Base-by-base conservation (phyloP, 2,888 invertebrate genomes). In the Sericinus montela region DNA sequence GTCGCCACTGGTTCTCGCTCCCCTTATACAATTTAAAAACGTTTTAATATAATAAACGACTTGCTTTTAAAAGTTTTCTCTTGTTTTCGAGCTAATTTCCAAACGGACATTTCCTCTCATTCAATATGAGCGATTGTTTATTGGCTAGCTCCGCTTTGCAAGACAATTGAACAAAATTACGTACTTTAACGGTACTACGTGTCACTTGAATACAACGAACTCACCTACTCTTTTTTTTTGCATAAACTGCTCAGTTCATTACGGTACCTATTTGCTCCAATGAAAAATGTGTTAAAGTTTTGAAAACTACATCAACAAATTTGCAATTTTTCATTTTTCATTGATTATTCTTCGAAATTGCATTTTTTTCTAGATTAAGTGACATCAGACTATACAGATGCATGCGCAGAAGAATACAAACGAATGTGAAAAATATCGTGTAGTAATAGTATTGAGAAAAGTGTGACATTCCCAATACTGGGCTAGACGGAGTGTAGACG, bases 91-190 rank as follows among this genome's bases (percentile, higher is more conserved):
- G 77, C 77, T 83, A 87, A 87, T 86, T 88, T 85, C 73, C 72
- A 77, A 77, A 77, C 81, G 70, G 82, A 87, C 87, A 83, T 84
- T 86, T 88, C 87, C 87, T 86, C 70, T 85, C 86, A 88, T 88
- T 88, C 85, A 87, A 77, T 86, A 87, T 87, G 81, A 86, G 67
- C 88, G 81, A 87, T 87, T 85, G 87, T 88, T 82, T 84, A 86
- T 85, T 78, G 81, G 74, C 76, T 65, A 70, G 72, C 67, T 73
- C 67, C 75, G 72, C 76, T 80, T 79, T 72, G 78, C 73, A 75
- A 85, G 74, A 86, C 86, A 82, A 85, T 85, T 79, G 83, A 69
- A 72, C 78, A 69, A 76, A 85, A 80, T 82, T 81, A 72, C 75
- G 68, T 69, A 71, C 70, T 76, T 75, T 75, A 83, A 79, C 82